phyloP scores from a whole-genome alignment of 2,797 vertebrate species.

The Mareca strepera region DNA sequence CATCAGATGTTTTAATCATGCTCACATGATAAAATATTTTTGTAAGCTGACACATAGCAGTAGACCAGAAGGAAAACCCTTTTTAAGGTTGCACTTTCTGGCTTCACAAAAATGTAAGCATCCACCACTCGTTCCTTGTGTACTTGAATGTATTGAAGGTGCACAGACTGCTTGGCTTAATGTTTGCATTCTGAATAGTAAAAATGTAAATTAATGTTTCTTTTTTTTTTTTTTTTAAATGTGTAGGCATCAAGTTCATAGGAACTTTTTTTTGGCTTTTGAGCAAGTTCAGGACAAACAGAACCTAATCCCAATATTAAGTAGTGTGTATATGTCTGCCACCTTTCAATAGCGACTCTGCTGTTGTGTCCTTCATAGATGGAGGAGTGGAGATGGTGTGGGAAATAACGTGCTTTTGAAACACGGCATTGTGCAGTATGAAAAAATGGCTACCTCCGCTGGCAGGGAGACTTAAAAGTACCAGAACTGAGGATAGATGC shows the following conservation, averaged over 20 bases:
- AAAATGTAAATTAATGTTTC: neutral
- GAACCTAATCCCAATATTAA: neutral
- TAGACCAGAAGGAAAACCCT: neutral
- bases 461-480: conserved; percentile 1
- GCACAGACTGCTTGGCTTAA: neutral
- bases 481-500: neutral
- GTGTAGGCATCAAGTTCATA: neutral
- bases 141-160: neutral
- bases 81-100: neutral
- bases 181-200: neutral
- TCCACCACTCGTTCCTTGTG: neutral
- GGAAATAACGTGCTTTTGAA: neutral
- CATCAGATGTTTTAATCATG: neutral
- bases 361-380: neutral
- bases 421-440: neutral
- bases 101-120: neutral
- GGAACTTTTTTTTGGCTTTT: neutral
- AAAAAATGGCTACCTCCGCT: conserved; percentile 3
- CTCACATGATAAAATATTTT: neutral
- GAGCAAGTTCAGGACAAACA: neutral
- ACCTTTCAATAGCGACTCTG: neutral
- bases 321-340: neutral
- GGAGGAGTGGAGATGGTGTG: neutral
- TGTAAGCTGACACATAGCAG: neutral
- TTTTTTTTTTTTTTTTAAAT: neutral